Evolutionary conservation across 2,888 invertebrate genomes (phyloP), one percentile per base, ranked within the genome.

Genomic region (Nemotelus pantherinus): DNA sequence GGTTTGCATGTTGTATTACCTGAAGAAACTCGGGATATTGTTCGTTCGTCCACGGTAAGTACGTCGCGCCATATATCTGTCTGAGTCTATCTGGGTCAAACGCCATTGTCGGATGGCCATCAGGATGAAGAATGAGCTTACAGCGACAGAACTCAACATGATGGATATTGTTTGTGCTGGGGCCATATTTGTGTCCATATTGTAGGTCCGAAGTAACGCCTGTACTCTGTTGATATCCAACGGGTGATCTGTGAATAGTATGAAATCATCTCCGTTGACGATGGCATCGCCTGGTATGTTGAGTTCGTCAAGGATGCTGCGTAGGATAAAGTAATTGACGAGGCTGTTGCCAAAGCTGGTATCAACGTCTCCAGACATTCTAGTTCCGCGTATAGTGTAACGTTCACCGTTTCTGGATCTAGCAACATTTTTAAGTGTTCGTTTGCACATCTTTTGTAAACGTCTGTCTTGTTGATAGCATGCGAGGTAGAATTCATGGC

Each of bases 291-390:
- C 71, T 72, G 9, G n/a, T 25, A 10, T 5, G n/a, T n/a, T 41
- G 7, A 58, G 58, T 47, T 58, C 60, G 5, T 4, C 60, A 58
- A 58, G 60, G 5, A 25, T 25, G 9, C 4, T 2, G 2, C 9
- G 10, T 1, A 77, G 48, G 48, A 77, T 64, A n/a, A 76, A 77
- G 41, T 78, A 78, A n/a, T 78, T 78, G 65, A 79, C 57, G 57
- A 79, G 60, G 72, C 78, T 72, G 67, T 79, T 79, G 41, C 78
- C 78, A 10, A 77, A 47, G 10, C 65, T 25, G 1, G 78, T 79
- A 48, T 79, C 78, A 48, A 79, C 77, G 72, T 79, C 78, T 9
- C 78, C 78, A n/a, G 78, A 79, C 78, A 79, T 79, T n/a, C n/a
- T n/a, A n/a, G n/a, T n/a, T n/a, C n/a, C n/a, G n/a, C n/a, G n/a